phyloP scores from a whole-genome alignment of 2,797 vertebrate genomes.

The Sebastes trivittatus region DNA sequence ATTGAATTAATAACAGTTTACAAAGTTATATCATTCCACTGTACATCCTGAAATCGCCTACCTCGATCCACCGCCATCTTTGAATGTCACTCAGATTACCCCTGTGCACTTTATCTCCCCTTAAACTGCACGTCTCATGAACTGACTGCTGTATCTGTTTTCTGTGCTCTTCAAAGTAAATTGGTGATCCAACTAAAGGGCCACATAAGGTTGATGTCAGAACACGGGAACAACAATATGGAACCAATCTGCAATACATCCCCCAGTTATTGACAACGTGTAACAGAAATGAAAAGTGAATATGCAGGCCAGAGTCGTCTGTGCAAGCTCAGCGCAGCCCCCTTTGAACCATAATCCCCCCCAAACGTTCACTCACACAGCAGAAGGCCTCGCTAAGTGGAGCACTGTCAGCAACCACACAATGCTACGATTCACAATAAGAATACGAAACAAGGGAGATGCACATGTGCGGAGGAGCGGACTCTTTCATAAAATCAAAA shows the following conservation, averaged over 20 bases:
- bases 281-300: conserved; percentile 8
- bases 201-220: conserved; percentile 10
- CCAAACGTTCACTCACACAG: conserved; percentile 23
- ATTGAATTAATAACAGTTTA: not conserved
- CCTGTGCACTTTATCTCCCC: not conserved
- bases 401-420: conserved; percentile 57
- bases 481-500: conserved; percentile 50
- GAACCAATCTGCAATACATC: conserved; percentile 21
- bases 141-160: conserved; percentile 1
- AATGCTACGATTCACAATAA: conserved; percentile 62
- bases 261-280: conserved; percentile 31
- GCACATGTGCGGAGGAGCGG: conserved; percentile 55
- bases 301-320: conserved; percentile 13
- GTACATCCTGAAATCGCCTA: not conserved
- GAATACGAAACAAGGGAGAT: conserved; percentile 38
- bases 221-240: not conserved
- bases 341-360: conserved; percentile 38
- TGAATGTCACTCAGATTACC: not conserved
- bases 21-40: not conserved
- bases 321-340: conserved; percentile 18
- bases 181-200: conserved; percentile 10
- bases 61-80: not conserved
- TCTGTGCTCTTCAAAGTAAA: conserved; percentile 7
- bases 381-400: conserved; percentile 31
- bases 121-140: conserved; percentile 1